These are phyloP conservation scores for Athalia rosae DNA, from an alignment of 2,888 invertebrate genomes.

Conservation along the genomic window DNA sequence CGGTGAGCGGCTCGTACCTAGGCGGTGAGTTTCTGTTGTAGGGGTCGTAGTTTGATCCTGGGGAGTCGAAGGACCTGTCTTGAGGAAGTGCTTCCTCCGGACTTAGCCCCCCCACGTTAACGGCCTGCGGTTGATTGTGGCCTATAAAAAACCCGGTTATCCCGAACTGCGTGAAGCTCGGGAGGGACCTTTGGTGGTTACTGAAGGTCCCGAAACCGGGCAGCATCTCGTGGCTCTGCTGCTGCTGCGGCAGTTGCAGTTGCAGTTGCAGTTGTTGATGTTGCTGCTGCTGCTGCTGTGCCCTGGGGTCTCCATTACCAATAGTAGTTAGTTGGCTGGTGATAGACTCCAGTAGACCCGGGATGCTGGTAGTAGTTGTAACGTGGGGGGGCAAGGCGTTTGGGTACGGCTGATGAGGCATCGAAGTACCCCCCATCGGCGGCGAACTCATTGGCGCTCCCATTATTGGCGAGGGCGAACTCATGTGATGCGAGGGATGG, in stretches of 20 bases:
- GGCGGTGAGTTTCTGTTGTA: constrained; percentile 58
- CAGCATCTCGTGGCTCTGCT: constrained; percentile 56
- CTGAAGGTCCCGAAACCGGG: constrained; percentile 68
- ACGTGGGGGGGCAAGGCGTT: constrained; percentile 91
- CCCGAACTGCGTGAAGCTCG: constrained; percentile 81
- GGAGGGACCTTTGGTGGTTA: constrained; percentile 75
- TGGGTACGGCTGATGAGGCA: constrained; percentile 81
- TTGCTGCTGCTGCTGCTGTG: constrained; percentile 64
- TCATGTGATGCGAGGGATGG: constrained; percentile 69
- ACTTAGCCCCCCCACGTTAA: constrained; percentile 88
- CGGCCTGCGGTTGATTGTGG: constrained; percentile 76
- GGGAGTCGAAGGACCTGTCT: constrained; percentile 72
- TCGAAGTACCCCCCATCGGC: constrained; percentile 71
- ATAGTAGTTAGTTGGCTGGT: constrained; percentile 84
- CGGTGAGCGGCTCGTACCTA: constrained; percentile 60
- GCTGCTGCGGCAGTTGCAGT: constrained; percentile 49
- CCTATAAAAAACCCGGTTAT: constrained; percentile 76
- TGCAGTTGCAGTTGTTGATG: constrained; percentile 61
- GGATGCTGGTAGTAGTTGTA: constrained; percentile 80
- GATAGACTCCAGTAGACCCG: constrained; percentile 71
- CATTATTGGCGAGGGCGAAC: constrained; percentile 74
- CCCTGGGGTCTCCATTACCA: constrained; percentile 79
- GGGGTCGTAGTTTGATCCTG: constrained; percentile 58
- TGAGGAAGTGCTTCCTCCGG: constrained; percentile 76
- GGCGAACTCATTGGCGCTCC: constrained; percentile 68